Percentiles rank a stretch among this genome's conserved stretches.
Conservation (phyloP, 2,113 vertebrate species). For the Empidonax alnorum region DNA sequence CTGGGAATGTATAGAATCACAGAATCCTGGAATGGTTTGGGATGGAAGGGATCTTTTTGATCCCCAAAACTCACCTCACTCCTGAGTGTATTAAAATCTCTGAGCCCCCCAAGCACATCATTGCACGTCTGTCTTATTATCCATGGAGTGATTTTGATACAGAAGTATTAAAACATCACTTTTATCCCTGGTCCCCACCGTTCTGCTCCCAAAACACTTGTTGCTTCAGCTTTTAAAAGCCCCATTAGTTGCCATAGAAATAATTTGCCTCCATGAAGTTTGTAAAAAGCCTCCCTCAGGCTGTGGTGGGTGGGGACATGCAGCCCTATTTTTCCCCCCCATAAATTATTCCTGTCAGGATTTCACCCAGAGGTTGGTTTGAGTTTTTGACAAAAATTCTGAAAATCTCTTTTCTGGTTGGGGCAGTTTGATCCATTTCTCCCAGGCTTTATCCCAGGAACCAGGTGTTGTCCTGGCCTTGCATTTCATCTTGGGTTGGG, state of each 20-base stretch:
- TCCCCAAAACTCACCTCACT: background rate
- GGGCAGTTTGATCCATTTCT: fast-evolving
- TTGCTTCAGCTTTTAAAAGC: constrained; percentile 24
- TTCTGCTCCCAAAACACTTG: constrained; percentile 10
- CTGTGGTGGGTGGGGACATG: background rate
- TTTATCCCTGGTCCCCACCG: background rate
- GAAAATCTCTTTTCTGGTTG: background rate
- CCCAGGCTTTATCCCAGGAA: background rate
- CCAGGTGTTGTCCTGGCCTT: too few relatives aligned
- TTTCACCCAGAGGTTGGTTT: background rate
- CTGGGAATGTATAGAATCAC: background rate
- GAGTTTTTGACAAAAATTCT: background rate
- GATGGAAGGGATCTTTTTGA: background rate
- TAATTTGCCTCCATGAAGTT: constrained; percentile 46
- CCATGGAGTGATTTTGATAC: background rate
- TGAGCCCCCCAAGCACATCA: background rate
- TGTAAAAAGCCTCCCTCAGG: constrained; percentile 1
- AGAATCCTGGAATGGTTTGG: background rate
- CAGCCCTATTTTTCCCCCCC: background rate
- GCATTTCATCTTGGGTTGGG: background rate
- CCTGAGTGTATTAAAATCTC: background rate
- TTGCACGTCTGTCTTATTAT: fast-evolving
- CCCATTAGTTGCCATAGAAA: constrained; percentile 61
- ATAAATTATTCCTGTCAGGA: background rate
- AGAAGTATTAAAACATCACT: background rate